Conservation (phyloP, 2,888 invertebrate species). For the Acronicta leporina region DNA sequence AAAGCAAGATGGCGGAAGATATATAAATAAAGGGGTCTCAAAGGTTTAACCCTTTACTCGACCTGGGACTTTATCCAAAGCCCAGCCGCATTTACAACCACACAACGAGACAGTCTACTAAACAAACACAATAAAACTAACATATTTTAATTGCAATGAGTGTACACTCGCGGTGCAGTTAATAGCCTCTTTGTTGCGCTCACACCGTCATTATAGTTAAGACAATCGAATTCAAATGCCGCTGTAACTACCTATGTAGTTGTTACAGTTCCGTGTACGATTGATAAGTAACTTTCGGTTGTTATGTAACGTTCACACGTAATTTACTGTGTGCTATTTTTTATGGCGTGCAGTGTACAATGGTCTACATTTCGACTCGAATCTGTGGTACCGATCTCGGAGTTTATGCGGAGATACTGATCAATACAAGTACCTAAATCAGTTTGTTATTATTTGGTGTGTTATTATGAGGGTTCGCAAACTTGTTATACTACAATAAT, state of each 20-base stretch:
- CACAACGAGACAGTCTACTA: neutral
- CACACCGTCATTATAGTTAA: conserved; percentile 21
- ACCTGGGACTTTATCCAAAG: too few relatives aligned
- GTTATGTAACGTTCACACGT: neutral
- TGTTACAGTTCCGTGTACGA: conserved; percentile 28
- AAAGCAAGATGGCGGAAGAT: too few relatives aligned
- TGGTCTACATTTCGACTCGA: too few relatives aligned
- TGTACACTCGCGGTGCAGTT: conserved; percentile 10
- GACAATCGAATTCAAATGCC: conserved; percentile 23
- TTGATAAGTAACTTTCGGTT: neutral
- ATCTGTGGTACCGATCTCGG: too few relatives aligned
- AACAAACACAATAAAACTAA: neutral
- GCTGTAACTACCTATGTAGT: neutral
- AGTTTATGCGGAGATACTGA: too few relatives aligned
- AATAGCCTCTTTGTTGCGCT: conserved; percentile 33
- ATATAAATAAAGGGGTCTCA: too few relatives aligned
- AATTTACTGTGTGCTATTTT: neutral
- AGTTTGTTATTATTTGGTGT: too few relatives aligned
- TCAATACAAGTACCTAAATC: too few relatives aligned
- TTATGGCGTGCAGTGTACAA: neutral
- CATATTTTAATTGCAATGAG: conserved; percentile 1
- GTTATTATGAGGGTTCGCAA: too few relatives aligned
- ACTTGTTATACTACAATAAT: too few relatives aligned
- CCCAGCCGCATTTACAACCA: too few relatives aligned
- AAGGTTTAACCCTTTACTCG: too few relatives aligned